Base-by-base conservation (phyloP, 2,113 vertebrate genomes). In the Dendrocopos noguchii region DNA sequence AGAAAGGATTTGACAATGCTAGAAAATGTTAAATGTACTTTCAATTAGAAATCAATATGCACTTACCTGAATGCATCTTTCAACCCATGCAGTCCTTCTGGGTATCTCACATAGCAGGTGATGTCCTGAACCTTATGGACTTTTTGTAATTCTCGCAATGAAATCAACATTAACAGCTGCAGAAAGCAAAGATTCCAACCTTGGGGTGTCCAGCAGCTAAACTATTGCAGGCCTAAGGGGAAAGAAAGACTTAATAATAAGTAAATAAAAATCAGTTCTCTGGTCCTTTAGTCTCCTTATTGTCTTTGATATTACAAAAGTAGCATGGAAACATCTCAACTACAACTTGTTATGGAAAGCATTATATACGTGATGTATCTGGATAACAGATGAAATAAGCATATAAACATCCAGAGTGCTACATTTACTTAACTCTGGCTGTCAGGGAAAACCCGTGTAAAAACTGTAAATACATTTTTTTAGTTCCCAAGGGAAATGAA, bases 371-470 rank as follows among this genome's bases (percentile, higher is more conserved):
- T 65, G 53, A 73, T 88, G 15, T 70, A 60, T 6, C 67, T 80
- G 71, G 90, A 77, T 74, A 81, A 87, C 52, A 84, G 87, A 93
- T 86, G 70, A 94, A 91, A 85, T 61, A 77, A 91, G 70, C 31
- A 81, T 74, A 53, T 57, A 88, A 90, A 72, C 78, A 84, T 84
- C 80, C 82, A 91, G 55, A 50, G 17, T 55, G 28, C 14, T 74
- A 80, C 75, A 59, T 64, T 66, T 55, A 80, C 61, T 93, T 88
- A 78, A 60, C 24, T 68, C 34, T 71, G 29, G 6, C 50, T 94
- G 71, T 77, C 79, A 95, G 61, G 61, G 15, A 83, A 93, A 90
- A 83, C 27, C 79, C 80, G 67, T 47, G 50, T 77, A 46, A 90
- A 89, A 86, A 46, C 29, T 44, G 57, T 91, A 56, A 92, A 84